Conservation (phyloP, 2,888 invertebrate genomes). For the Carpatolechia fugitivella region DNA sequence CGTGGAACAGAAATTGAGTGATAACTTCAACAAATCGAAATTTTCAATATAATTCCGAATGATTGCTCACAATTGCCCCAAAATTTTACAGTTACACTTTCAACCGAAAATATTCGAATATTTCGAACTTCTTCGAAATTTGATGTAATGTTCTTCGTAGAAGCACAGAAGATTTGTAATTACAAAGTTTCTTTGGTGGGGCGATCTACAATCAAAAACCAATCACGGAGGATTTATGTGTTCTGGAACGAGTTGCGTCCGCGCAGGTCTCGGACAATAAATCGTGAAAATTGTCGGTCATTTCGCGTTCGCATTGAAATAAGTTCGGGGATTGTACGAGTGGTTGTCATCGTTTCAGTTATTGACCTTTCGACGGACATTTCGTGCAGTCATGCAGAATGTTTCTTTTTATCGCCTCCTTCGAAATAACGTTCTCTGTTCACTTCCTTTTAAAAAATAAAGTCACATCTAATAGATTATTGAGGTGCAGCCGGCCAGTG, state of each 20-base stretch:
- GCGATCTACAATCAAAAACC: slow-evolving; percentile 14
- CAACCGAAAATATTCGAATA: not conserved
- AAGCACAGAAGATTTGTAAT: slow-evolving; percentile 10
- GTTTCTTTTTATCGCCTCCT: not conserved
- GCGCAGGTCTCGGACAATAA: slow-evolving; percentile 6
- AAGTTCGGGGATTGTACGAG: not conserved
- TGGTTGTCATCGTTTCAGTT: slow-evolving; percentile 1
- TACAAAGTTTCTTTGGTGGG: slow-evolving; percentile 4
- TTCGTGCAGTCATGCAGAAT: not conserved
- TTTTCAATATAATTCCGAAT: slow-evolving; percentile 16
- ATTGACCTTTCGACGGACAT: not conserved
- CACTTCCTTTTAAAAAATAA: too few relatives aligned
- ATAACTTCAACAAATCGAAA: slow-evolving; percentile 28
- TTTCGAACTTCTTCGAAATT: slow-evolving; percentile 10
- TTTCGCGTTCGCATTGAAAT: slow-evolving; percentile 4
- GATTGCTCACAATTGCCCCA: slow-evolving; percentile 25
- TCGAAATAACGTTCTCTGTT: too few relatives aligned
- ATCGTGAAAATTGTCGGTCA: slow-evolving; percentile 9
- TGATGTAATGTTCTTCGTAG: slow-evolving; percentile 12
- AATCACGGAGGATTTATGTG: slow-evolving; percentile 11
- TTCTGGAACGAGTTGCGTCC: not conserved
- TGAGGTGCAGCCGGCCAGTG: too few relatives aligned
- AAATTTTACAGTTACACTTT: slow-evolving; percentile 30
- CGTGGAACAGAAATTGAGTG: slow-evolving; percentile 37
- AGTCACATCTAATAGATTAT: too few relatives aligned